phyloP scores from a whole-genome alignment of 2,888 invertebrate genomes.

The Microplitis deprimator region DNA sequence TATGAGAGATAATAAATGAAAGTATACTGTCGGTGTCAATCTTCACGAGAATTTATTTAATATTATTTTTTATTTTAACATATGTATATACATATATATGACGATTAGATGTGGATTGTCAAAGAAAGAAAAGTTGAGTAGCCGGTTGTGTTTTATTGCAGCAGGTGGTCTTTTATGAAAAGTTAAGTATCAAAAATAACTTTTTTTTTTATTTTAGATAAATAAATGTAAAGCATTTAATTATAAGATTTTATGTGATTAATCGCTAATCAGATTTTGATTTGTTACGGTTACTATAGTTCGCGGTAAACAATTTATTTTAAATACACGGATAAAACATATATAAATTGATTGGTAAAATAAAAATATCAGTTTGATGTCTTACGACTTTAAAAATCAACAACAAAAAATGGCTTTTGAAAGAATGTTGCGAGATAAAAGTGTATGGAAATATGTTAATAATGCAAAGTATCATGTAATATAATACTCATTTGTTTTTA shows the following conservation, averaged over 20 bases:
- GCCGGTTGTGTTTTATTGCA: not conserved
- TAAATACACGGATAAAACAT: too few relatives aligned
- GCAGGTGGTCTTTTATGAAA: not conserved
- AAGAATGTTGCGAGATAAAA: not conserved
- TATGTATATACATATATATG: not conserved
- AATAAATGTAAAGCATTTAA: conserved; percentile 47
- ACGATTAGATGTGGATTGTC: conserved; percentile 1
- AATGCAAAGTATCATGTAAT: conserved; percentile 29
- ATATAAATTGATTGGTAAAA: too few relatives aligned
- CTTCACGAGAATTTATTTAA: not conserved
- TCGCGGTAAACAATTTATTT: not conserved
- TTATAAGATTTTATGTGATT: conserved; percentile 56
- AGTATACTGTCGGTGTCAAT: conserved; percentile 12
- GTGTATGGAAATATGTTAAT: too few relatives aligned
- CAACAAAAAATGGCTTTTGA: not conserved
- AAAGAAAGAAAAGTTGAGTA: not conserved
- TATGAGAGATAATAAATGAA: conserved; percentile 10
- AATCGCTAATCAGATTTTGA: conserved; percentile 57
- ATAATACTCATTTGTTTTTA: not conserved
- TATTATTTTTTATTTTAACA: not conserved
- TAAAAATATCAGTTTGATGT: too few relatives aligned
- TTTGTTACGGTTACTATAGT: conserved; percentile 47
- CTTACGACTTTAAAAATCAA: too few relatives aligned
- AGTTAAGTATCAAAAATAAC: not conserved
- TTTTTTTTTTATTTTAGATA: not conserved